Evolutionary conservation across 2,797 vertebrate genomes (phyloP).

Genomic region (Cetoscarus ocellatus): DNA sequence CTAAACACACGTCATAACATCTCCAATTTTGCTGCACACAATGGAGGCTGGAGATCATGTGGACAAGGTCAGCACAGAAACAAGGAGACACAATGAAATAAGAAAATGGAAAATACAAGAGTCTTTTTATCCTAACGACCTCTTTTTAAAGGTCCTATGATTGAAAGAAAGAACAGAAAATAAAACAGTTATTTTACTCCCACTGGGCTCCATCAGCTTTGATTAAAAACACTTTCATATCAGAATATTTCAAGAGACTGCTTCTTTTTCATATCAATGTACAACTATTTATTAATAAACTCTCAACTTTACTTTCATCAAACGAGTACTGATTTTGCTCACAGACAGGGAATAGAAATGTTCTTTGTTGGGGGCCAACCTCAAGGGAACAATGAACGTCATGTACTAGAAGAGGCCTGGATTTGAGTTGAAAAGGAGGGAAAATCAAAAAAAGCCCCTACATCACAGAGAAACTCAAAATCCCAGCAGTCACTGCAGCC

Average conservation of each 20-base stretch:
- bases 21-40: background rate
- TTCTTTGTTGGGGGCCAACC: background rate
- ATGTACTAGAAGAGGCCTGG: too few species aligned
- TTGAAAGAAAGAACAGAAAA: conserved; percentile 13
- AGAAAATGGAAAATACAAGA: background rate
- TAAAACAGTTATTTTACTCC: conserved; percentile 24
- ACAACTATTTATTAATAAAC: conserved; percentile 16
- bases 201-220: conserved; percentile 3
- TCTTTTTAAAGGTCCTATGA: background rate
- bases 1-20: background rate
- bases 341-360: background rate
- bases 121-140: background rate
- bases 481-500: too few species aligned
- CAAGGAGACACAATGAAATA: background rate
- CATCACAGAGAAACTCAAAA: too few species aligned
- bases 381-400: too few species aligned
- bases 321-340: background rate
- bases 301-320: background rate
- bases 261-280: background rate
- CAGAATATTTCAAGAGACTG: conserved; percentile 14
- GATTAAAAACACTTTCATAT: conserved; percentile 36
- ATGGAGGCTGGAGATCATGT: too few species aligned
- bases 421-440: too few species aligned
- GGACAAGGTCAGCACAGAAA: background rate
- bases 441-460: too few species aligned